Conservation (phyloP, 2,113 vertebrate genomes). For the Thalassarche chlororhynchos region DNA sequence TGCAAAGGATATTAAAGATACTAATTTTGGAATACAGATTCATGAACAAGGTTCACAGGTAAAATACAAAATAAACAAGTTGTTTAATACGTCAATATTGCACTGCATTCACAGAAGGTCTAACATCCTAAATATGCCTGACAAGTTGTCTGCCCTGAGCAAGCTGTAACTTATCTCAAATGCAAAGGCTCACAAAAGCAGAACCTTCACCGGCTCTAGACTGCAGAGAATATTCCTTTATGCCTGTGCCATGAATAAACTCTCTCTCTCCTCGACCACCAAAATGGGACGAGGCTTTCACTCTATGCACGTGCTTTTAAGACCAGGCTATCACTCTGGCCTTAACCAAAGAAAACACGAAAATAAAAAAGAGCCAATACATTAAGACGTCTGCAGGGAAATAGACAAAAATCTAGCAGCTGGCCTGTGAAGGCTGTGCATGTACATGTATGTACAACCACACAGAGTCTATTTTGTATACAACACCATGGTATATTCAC, state of each 20-base stretch:
- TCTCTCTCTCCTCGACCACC: neutral
- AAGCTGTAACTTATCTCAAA: neutral
- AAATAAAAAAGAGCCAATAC: neutral
- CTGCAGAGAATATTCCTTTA: neutral
- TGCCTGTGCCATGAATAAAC: neutral
- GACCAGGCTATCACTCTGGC: neutral
- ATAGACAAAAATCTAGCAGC: neutral
- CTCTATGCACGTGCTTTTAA: accelerated
- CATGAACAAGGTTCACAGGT: neutral
- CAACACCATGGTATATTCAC: neutral
- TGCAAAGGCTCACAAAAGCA: neutral
- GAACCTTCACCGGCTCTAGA: neutral
- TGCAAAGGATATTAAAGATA: neutral
- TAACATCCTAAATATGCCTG: neutral
- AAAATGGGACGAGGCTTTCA: neutral
- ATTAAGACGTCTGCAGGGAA: neutral
- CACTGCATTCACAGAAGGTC: neutral
- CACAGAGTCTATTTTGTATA: neutral
- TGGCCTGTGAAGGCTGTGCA: neutral
- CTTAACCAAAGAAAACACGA: neutral
- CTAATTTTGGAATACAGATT: neutral
- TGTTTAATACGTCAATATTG: neutral
- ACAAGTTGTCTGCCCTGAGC: neutral
- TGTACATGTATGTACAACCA: neutral
- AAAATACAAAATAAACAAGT: neutral